Evolutionary conservation across 2,113 vertebrate genomes (phyloP), one percentile per base, ranked within the genome.

Genomic region (Cephalopterus ornatus): DNA sequence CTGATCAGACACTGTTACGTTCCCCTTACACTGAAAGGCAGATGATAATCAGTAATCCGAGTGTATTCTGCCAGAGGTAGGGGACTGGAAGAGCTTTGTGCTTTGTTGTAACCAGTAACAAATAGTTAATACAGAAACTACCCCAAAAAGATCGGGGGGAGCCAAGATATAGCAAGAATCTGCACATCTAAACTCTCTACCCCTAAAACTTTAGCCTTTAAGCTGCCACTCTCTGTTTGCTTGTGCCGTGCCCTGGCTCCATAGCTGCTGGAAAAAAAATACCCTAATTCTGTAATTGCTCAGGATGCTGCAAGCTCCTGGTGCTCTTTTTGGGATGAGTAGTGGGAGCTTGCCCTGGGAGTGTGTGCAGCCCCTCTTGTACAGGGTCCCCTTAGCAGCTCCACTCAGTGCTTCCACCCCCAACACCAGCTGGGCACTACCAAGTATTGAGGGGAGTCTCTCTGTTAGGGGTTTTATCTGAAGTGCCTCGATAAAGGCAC

Each of bases 371-470:
- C 27, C 46, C 6, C 22, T 12, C 21, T 30, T 41, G 59, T 53
- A n/a, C 17, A 8, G 53, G 18, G 27, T 68, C 4, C 33, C 22
- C 37, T 6, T 3, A 1, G n/a, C 58, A 72, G 41, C 35, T 55
- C 35, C 5, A 1, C 37, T 42, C 8, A 1, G 49, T 47, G 42
- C 56, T 37, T 21, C 22, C 3, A 3, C 26, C 7, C 4, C 63
- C 33, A 27, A 0, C 14, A 1, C 59, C 10, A 30, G 7, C 80
- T 85, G 73, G 47, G 33, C 32, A 24, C 3, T 32, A 14, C 17
- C 53, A 47, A 30, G n/a, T 50, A 11, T 49, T 71, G 50, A 65
- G 72, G 55, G 27, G 19, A 58, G n/a, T 37, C 14, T 52, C 70
- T 56, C 55, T 75, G 73, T 32, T n/a, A 17, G 42, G 1, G 4